Conservation (phyloP, 1,140 invertebrate species). For the Drosophila pandora region DNA sequence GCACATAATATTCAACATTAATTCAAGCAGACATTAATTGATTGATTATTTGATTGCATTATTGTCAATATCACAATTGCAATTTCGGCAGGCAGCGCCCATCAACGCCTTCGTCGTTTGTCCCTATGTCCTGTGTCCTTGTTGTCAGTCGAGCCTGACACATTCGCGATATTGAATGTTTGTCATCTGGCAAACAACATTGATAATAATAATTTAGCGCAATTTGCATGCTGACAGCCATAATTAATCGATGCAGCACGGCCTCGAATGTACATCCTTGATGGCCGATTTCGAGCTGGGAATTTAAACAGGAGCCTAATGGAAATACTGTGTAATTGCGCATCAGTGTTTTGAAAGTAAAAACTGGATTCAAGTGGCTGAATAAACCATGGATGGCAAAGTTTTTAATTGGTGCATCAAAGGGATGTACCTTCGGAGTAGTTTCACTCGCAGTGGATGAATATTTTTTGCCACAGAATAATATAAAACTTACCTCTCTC, state of each 20-base stretch:
- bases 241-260: constrained; percentile 65
- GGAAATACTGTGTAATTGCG: neutral
- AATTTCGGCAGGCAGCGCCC: constrained; percentile 45
- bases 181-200: constrained; percentile 34
- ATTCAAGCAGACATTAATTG: constrained; percentile 78
- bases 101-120: constrained; percentile 6
- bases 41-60: constrained; percentile 82
- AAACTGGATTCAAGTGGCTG: neutral
- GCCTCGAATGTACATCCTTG: constrained; percentile 6
- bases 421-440: neutral
- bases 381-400: neutral
- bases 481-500: neutral
- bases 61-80: constrained; percentile 77
- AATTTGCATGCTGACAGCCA: constrained; percentile 75
- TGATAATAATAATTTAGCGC: constrained; percentile 73
- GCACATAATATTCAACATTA: constrained; percentile 77
- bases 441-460: constrained; percentile 15
- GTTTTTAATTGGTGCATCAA: constrained; percentile 1
- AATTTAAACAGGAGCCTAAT: neutral
- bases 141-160: constrained; percentile 39
- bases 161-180: constrained; percentile 31
- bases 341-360: neutral
- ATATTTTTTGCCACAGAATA: constrained; percentile 23
- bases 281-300: neutral
- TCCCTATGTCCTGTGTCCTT: constrained; percentile 20